phyloP scores from a whole-genome alignment of 2,888 invertebrate genomes.

The Zonitis immaculata region DNA sequence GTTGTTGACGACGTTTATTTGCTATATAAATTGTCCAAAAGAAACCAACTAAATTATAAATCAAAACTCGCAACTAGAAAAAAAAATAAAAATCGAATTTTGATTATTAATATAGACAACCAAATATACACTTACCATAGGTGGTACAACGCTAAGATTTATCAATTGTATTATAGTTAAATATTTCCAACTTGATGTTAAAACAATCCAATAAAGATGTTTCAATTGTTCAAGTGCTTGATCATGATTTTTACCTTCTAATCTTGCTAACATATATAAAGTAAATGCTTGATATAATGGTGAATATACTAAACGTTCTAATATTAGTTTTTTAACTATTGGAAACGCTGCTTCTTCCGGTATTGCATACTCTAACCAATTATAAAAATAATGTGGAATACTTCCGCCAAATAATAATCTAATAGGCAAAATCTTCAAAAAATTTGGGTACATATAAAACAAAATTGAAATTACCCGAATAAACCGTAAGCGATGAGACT shows the following conservation, averaged over 20 bases:
- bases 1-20: slow-evolving; percentile 58
- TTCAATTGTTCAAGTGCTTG: slow-evolving; percentile 60
- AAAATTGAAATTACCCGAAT: slow-evolving; percentile 59
- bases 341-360: slow-evolving; percentile 52
- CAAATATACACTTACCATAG: slow-evolving; percentile 58
- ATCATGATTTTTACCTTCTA: slow-evolving; percentile 70
- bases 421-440: slow-evolving; percentile 26
- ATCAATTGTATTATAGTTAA: slow-evolving; percentile 69
- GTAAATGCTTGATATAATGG: slow-evolving; percentile 69
- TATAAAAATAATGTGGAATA: slow-evolving; percentile 74
- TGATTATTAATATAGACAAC: slow-evolving; percentile 8
- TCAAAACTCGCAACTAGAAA: slow-evolving; percentile 69
- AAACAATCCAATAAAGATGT: slow-evolving; percentile 60
- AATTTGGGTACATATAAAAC: too few species aligned
- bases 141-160: slow-evolving; percentile 71
- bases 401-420: slow-evolving; percentile 77
- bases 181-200: slow-evolving; percentile 73
- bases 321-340: slow-evolving; percentile 58
- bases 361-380: slow-evolving; percentile 57
- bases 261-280: slow-evolving; percentile 66
- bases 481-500: slow-evolving; percentile 68
- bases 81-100: slow-evolving; percentile 25
- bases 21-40: slow-evolving; percentile 75
- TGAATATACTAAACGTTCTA: slow-evolving; percentile 67
- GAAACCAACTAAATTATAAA: slow-evolving; percentile 71